phyloP scores from a whole-genome alignment of 2,888 invertebrate genomes.

The Endomychus coccineus region DNA sequence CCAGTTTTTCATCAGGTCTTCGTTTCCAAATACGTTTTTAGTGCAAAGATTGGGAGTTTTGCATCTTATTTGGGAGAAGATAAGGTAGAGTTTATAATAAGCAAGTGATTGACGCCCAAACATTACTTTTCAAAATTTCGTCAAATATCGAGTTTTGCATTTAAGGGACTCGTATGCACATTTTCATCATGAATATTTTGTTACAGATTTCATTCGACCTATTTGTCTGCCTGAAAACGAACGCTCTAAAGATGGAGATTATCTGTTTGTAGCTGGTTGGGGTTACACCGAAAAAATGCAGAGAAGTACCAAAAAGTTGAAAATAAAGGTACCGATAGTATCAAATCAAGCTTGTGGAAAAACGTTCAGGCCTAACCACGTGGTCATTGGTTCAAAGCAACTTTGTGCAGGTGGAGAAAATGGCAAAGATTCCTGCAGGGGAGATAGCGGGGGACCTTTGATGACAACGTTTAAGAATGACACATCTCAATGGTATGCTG shows the following conservation, averaged over 20 bases:
- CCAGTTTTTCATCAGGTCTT: no score
- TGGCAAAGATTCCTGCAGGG: slow-evolving; percentile 64
- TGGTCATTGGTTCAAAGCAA: slow-evolving; percentile 27
- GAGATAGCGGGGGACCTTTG: slow-evolving; percentile 72
- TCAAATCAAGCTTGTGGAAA: slow-evolving; percentile 16
- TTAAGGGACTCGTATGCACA: no score
- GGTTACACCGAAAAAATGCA: slow-evolving; percentile 52
- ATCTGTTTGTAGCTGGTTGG: slow-evolving; percentile 56
- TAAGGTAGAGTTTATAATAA: no score
- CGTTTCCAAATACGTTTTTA: no score
- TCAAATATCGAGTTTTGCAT: slow-evolving; percentile 1
- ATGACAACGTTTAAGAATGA: slow-evolving; percentile 50
- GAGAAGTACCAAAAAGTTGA: slow-evolving; percentile 46
- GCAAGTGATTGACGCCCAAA: no score
- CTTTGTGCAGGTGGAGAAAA: slow-evolving; percentile 36
- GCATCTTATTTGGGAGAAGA: no score
- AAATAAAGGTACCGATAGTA: slow-evolving; percentile 47
- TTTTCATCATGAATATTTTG: not conserved
- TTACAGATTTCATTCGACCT: slow-evolving; percentile 50
- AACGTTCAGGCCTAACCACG: slow-evolving; percentile 25
- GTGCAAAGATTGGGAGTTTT: no score
- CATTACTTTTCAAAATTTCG: no score
- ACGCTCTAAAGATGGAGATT: slow-evolving; percentile 41
- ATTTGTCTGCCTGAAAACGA: slow-evolving; percentile 52
- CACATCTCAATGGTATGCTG: slow-evolving; percentile 49